Evolutionary conservation across 2,797 vertebrate species (phyloP).

Genomic region (Centroberyx gerrardi): DNA sequence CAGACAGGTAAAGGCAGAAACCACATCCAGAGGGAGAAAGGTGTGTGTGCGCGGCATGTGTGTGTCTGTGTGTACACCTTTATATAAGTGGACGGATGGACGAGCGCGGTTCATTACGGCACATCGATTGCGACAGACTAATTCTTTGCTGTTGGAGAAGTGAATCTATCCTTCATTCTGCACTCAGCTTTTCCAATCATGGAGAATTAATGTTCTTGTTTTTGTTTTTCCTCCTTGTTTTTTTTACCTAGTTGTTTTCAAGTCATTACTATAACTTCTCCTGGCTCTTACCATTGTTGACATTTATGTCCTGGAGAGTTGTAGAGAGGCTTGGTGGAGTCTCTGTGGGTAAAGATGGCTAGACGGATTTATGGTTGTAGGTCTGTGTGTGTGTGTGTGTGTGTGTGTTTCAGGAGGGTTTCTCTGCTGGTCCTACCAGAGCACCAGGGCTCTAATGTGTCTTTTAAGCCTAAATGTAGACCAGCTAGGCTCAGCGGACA

Average conservation of each 20-base stretch:
- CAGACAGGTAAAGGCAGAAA: conserved; percentile 89
- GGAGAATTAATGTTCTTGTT: too few species aligned
- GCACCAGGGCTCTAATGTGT: neutral
- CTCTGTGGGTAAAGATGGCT: neutral
- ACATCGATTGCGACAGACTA: neutral
- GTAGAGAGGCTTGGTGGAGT: neutral
- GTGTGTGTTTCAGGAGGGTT: neutral
- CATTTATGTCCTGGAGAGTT: too few species aligned
- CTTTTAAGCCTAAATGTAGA: neutral
- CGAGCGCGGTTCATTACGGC: neutral
- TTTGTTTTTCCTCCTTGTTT: too few species aligned
- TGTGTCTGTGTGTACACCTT: neutral
- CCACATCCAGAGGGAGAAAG: conserved; percentile 44
- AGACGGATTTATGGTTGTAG: neutral
- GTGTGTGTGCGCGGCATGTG: neutral
- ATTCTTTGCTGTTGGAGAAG: neutral
- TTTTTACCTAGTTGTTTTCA: too few species aligned
- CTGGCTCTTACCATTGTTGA: too few species aligned
- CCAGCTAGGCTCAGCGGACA: neutral
- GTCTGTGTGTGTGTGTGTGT: neutral
- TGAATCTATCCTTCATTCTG: too few species aligned
- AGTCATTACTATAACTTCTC: too few species aligned
- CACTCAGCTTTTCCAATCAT: too few species aligned
- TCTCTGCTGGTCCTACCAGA: neutral
- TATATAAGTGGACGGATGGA: neutral